Percentiles rank a stretch among this genome's conserved stretches.
Conservation (phyloP, 1,140 invertebrate genomes). For the Zelostemma sp. region DNA sequence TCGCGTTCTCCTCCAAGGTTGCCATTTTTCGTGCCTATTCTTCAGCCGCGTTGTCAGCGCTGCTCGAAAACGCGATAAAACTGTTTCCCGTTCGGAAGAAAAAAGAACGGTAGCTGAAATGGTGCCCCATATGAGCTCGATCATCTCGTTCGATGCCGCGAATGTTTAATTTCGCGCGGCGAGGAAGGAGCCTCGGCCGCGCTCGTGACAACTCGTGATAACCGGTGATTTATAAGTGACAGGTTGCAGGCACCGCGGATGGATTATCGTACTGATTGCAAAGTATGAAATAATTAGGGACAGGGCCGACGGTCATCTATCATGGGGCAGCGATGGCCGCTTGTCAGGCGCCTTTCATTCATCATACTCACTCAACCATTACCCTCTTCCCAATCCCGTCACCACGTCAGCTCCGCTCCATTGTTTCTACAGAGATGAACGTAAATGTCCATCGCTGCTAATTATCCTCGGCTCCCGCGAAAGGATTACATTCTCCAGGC, state of each 20-base stretch:
- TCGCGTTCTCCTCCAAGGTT: not conserved
- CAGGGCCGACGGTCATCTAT: conserved; percentile 64
- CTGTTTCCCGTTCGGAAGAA: no score
- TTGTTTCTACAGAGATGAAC: conserved; percentile 61
- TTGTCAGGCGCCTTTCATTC: conserved; percentile 68
- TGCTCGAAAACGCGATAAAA: no score
- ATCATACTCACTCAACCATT: conserved; percentile 69
- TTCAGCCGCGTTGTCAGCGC: no score
- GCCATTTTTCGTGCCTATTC: no score
- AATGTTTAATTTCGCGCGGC: not conserved
- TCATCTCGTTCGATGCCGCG: no score
- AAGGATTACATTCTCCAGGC: conserved; percentile 56
- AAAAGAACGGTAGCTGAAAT: no score
- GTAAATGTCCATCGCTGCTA: conserved; percentile 62
- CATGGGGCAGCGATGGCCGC: conserved; percentile 68
- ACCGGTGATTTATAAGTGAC: conserved; percentile 69
- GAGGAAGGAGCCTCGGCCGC: conserved; percentile 17
- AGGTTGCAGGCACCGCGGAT: conserved; percentile 64
- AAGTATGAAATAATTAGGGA: conserved; percentile 73
- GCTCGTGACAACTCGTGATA: conserved; percentile 54
- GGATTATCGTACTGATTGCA: conserved; percentile 71
- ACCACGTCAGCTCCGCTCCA: conserved; percentile 56
- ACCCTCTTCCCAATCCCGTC: conserved; percentile 59
- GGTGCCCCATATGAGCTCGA: no score
- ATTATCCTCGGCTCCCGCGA: conserved; percentile 60